Conservation (phyloP, 1,140 invertebrate genomes). For the roundworm (Caenorhabditis elegans) region WBcel235 BX284606.5:504501-505000, state of each 20-base stretch:
- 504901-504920: background rate
- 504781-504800: too few relatives aligned
- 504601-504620: background rate
- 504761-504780: too few relatives aligned
- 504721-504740: background rate
- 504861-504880: too few relatives aligned
- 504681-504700: background rate
- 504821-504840: too few relatives aligned
- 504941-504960: conserved; percentile 23
- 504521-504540: too few relatives aligned
- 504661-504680: background rate
- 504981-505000: conserved; percentile 1
- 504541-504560: background rate
- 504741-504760: background rate
- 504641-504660: background rate
- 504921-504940: background rate
- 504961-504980: conserved; percentile 31
- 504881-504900: too few relatives aligned
- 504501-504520: background rate
- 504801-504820: too few relatives aligned
- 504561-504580: background rate
- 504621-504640: background rate
- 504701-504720: background rate
- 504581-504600: too few relatives aligned
- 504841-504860: too few relatives aligned